Conservation (phyloP, 92 coral and sea anemone species). For the Desmophyllum pertusum region DNA sequence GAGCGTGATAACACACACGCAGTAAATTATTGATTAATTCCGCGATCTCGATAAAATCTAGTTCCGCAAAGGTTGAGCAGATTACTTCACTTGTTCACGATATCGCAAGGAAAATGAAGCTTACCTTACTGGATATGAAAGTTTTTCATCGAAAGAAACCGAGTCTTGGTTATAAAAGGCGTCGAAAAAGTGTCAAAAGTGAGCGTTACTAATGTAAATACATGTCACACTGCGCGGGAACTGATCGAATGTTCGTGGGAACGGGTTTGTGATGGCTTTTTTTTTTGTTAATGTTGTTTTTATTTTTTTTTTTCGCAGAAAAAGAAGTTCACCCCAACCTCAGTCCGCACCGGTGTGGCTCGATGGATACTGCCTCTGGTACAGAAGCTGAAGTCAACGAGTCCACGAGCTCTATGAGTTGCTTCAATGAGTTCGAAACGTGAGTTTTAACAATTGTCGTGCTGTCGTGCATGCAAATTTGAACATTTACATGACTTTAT, state of each 20-base stretch:
- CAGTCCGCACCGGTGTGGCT: background rate
- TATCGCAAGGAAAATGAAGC: slow-evolving; percentile 9
- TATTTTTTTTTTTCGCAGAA: slow-evolving; percentile 21
- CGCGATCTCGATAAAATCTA: background rate
- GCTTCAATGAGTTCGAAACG: slow-evolving; percentile 84
- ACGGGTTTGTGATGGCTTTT: no score
- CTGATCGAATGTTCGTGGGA: background rate
- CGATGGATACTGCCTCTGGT: slow-evolving; percentile 28
- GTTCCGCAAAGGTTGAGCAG: slow-evolving; percentile 5
- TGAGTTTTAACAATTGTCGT: no score
- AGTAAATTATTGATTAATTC: slow-evolving; percentile 11
- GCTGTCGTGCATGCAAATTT: background rate
- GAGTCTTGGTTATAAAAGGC: background rate
- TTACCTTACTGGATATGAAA: slow-evolving; percentile 1
- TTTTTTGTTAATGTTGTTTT: background rate
- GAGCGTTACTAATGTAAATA: background rate
- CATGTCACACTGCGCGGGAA: slow-evolving; percentile 17
- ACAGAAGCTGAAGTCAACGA: slow-evolving; percentile 48
- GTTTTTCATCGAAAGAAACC: slow-evolving; percentile 10
- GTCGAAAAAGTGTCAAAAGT: slow-evolving; percentile 20
- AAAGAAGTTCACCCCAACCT: slow-evolving; percentile 15
- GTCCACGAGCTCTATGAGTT: slow-evolving; percentile 66
- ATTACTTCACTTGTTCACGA: background rate
- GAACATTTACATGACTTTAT: background rate
- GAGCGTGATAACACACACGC: slow-evolving; percentile 23